Evolutionary conservation across 30 jellyfish, hydroid and myxozoan genomes (phyloP), one percentile per base, ranked within the genome.

Genomic region (Cassiopea andromeda): DNA sequence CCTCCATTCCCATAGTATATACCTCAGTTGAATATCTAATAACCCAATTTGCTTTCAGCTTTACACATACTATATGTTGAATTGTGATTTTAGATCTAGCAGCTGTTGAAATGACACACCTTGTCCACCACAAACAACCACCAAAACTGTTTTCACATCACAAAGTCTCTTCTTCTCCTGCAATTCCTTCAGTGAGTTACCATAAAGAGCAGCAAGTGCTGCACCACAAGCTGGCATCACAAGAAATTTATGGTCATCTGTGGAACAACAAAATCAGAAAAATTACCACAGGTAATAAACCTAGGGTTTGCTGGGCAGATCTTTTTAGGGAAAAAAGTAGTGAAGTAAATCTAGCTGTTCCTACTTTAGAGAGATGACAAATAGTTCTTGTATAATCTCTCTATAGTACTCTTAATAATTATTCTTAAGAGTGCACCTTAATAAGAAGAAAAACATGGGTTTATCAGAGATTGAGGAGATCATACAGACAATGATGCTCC

Each of bases 201-300:
- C 91, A 80, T 95, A 95, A 18, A 95, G 90, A 14, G 93, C 89
- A 15, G 98, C 94, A 17, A 95, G 91, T 27, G 97, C 92, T 10
- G 99, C 99, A 6, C 99, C 99, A 58, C 99, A 95, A 1, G 99
- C 98, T 1, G 99, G 98, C 79, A 80, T 82, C 45, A 95, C 99
- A 2, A 95, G 90, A 84, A 88, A 84, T 69, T 85, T 91, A 71
- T 91, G 98, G 60, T 95, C 99, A 77, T 95, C 95, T 75, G 81
- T 57, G 78, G 54, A 84, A 60, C 7, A 44, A 5, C 6, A 76
- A 2, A 57, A 27, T 46, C 6, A 50, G 14, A 0, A 48, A 78
- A 5, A 64, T 64, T 3, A 54, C 7, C 0, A 0, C 7, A 54
- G 78, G 8, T 44, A n/a, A 27, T 27, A 27, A 27, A 27, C 38